Conservation (phyloP, 1,140 invertebrate genomes). For the Sipha flava region DNA sequence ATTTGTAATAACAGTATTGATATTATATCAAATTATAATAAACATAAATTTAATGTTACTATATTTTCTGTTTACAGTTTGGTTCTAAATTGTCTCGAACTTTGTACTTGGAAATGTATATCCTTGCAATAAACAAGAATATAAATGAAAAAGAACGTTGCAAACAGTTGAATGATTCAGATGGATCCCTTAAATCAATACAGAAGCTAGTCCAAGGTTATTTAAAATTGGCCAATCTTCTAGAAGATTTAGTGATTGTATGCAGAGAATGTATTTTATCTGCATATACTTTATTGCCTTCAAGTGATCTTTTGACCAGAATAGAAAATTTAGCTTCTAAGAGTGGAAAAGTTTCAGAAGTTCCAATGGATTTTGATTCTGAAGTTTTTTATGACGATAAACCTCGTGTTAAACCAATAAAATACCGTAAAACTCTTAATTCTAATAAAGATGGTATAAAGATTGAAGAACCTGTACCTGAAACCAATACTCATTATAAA, state of each 20-base stretch:
- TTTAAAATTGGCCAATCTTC: slow-evolving; percentile 50
- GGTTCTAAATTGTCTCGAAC: slow-evolving; percentile 50
- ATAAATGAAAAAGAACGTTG: slow-evolving; percentile 65
- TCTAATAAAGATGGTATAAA: not conserved
- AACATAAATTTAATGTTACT: too few species aligned
- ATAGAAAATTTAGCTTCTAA: slow-evolving; percentile 44
- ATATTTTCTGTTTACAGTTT: slow-evolving; percentile 48
- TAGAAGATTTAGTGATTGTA: slow-evolving; percentile 44
- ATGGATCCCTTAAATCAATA: slow-evolving; percentile 48
- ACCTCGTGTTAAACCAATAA: not conserved
- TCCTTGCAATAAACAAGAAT: slow-evolving; percentile 61
- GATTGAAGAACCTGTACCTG: too few species aligned
- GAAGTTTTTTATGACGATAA: not conserved
- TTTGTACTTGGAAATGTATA: slow-evolving; percentile 62
- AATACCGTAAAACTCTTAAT: not conserved
- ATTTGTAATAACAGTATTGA: too few species aligned
- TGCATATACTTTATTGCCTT: slow-evolving; percentile 56
- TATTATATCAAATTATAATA: too few species aligned
- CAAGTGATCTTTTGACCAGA: slow-evolving; percentile 46
- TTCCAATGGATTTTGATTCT: not conserved
- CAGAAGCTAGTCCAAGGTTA: slow-evolving; percentile 51
- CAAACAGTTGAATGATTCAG: slow-evolving; percentile 51
- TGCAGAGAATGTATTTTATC: slow-evolving; percentile 56
- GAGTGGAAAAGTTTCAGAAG: not conserved
- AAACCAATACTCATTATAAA: too few species aligned